Conservation (phyloP, 1,140 invertebrate genomes). For the Subanguina moxae region DNA sequence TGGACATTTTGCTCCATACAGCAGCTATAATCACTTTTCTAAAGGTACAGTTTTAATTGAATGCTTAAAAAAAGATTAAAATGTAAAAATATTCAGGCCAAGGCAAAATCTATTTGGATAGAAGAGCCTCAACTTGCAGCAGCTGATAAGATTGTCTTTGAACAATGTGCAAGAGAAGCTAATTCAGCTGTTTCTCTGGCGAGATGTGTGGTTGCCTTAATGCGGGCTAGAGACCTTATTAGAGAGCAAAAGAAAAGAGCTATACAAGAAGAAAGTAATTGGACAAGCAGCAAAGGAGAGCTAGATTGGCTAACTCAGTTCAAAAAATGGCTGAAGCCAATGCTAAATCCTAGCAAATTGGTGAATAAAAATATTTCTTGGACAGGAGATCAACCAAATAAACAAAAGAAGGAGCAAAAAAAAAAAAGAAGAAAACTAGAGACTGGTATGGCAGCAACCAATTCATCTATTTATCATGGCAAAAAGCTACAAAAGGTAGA, state of each 20-base stretch:
- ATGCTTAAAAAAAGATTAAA: too few relatives aligned
- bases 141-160: not conserved
- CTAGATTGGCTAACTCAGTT: not conserved
- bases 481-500: too few relatives aligned
- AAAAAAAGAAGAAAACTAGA: too few relatives aligned
- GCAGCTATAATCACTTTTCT: slow-evolving; percentile 4
- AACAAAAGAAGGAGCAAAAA: too few relatives aligned
- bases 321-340: not conserved
- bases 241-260: not conserved
- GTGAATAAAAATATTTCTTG: not conserved
- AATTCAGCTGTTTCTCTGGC: slow-evolving; percentile 1
- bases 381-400: too few relatives aligned
- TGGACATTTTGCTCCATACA: not conserved
- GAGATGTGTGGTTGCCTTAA: not conserved
- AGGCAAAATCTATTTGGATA: slow-evolving; percentile 4
- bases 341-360: not conserved
- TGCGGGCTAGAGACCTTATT: not conserved
- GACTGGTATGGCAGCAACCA: too few relatives aligned
- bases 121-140: not conserved
- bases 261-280: not conserved
- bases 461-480: too few relatives aligned
- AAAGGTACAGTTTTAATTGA: not conserved
- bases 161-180: not conserved
- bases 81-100: not conserved
- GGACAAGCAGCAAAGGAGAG: not conserved